phyloP scores from a whole-genome alignment of 2,888 invertebrate genomes.

The Elegia similella region DNA sequence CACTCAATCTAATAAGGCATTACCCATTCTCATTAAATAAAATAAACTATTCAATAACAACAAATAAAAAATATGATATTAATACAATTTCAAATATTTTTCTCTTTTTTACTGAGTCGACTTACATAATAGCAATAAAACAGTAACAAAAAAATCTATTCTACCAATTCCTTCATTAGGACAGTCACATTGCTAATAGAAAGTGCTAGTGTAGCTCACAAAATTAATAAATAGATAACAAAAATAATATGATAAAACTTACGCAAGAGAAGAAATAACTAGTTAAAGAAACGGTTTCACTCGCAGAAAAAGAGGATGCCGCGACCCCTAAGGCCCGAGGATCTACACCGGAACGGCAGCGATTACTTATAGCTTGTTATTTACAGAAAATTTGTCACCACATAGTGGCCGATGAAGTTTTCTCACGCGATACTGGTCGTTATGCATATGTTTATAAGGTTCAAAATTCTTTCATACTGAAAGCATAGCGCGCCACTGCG shows the following conservation, averaged over 20 bases:
- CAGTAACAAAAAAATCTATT: background rate
- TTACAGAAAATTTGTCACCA: too few species aligned
- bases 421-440: too few species aligned
- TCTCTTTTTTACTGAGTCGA: background rate
- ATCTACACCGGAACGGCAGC: too few species aligned
- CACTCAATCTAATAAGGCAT: conserved; percentile 62
- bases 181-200: background rate
- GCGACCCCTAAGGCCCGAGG: too few species aligned
- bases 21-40: conserved; percentile 35
- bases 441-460: too few species aligned
- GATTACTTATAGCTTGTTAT: too few species aligned
- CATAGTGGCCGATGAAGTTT: too few species aligned
- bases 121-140: background rate
- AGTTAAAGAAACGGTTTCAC: too few species aligned
- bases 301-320: too few species aligned
- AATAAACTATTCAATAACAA: conserved; percentile 2
- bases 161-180: conserved; percentile 8
- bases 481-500: too few species aligned
- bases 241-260: background rate
- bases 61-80: background rate
- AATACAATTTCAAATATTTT: background rate
- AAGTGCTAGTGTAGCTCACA: background rate
- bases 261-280: too few species aligned
- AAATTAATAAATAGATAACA: background rate
- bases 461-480: too few species aligned